These are phyloP conservation scores for Drosophila colorata DNA, from an alignment of 2,888 invertebrate genomes.

Conservation along the genomic window DNA sequence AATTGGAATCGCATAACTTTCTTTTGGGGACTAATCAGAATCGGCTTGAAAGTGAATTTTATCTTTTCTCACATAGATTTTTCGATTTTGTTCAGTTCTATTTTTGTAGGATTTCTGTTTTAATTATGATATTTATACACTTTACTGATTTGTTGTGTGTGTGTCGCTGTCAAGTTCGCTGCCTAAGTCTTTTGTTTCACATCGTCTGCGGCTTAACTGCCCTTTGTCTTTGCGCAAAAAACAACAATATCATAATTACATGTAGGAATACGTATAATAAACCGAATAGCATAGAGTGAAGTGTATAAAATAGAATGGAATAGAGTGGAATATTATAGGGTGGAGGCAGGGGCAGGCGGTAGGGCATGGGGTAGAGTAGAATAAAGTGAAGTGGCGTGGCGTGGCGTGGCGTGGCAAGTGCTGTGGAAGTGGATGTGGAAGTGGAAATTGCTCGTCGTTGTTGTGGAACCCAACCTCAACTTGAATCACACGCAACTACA, in stretches of 20 bases:
- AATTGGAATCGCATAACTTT: slow-evolving; percentile 48
- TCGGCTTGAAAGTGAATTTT: slow-evolving; percentile 66
- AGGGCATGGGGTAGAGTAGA: background rate
- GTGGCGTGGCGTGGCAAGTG: slow-evolving; percentile 32
- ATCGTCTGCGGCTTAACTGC: slow-evolving; percentile 58
- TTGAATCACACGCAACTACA: slow-evolving; percentile 49
- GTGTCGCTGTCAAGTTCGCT: slow-evolving; percentile 48
- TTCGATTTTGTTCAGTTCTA: slow-evolving; percentile 14
- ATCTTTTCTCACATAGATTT: background rate
- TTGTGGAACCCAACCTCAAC: slow-evolving; percentile 31
- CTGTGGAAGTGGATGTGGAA: slow-evolving; percentile 58
- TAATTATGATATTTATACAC: slow-evolving; percentile 14
- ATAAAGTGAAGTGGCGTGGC: slow-evolving; percentile 5
- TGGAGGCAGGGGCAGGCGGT: background rate
- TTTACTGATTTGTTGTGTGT: slow-evolving; percentile 37
- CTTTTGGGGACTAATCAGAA: slow-evolving; percentile 47
- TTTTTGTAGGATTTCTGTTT: slow-evolving; percentile 15
- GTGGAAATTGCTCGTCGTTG: slow-evolving; percentile 57
- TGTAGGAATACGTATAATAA: slow-evolving; percentile 58
- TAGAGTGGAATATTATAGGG: slow-evolving; percentile 33
- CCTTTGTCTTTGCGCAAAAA: slow-evolving; percentile 66
- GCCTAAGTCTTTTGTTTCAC: slow-evolving; percentile 70
- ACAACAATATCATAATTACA: slow-evolving; percentile 57
- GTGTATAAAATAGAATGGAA: slow-evolving; percentile 29
- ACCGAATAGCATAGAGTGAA: slow-evolving; percentile 35